These are phyloP conservation scores for Aphaenogaster ashmeadi DNA, from an alignment of 1,140 invertebrate genomes.

Conservation along the genomic window DNA sequence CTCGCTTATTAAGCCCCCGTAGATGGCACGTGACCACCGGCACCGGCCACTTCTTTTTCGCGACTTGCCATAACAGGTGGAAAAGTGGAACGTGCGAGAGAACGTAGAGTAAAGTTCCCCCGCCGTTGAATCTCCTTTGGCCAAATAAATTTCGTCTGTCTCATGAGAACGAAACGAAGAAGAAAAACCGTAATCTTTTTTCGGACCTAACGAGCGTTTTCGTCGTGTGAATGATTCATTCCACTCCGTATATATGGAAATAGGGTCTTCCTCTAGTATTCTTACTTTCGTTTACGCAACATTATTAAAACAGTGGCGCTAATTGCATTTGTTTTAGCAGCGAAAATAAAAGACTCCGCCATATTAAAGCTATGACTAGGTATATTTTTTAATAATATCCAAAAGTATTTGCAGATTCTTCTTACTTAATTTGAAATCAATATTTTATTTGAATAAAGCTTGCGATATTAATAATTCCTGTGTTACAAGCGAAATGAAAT, in stretches of 20 bases:
- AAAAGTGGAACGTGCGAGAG: slow-evolving; percentile 66
- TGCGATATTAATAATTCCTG: background rate
- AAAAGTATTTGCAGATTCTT: background rate
- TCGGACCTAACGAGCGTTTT: slow-evolving; percentile 17
- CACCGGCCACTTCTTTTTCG: slow-evolving; percentile 58
- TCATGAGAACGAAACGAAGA: slow-evolving; percentile 26
- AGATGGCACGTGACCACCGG: slow-evolving; percentile 65
- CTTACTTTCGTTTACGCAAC: slow-evolving; percentile 19
- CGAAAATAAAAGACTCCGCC: background rate
- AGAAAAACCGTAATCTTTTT: slow-evolving; percentile 22
- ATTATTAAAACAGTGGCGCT: background rate
- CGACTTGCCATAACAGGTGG: slow-evolving; percentile 56
- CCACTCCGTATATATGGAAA: background rate
- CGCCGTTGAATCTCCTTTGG: slow-evolving; percentile 9
- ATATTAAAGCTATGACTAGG: background rate
- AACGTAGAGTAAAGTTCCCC: slow-evolving; percentile 28
- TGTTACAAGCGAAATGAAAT: background rate
- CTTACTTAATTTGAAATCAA: background rate
- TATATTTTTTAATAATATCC: background rate
- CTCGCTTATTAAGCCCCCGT: slow-evolving; percentile 66
- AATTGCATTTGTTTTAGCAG: background rate
- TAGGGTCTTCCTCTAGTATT: background rate
- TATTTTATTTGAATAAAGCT: background rate
- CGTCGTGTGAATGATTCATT: slow-evolving; percentile 19
- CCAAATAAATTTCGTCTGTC: slow-evolving; percentile 59